Evolutionary conservation across 1,140 invertebrate genomes (phyloP).

Genomic region (Andrena cerasifolii): DNA sequence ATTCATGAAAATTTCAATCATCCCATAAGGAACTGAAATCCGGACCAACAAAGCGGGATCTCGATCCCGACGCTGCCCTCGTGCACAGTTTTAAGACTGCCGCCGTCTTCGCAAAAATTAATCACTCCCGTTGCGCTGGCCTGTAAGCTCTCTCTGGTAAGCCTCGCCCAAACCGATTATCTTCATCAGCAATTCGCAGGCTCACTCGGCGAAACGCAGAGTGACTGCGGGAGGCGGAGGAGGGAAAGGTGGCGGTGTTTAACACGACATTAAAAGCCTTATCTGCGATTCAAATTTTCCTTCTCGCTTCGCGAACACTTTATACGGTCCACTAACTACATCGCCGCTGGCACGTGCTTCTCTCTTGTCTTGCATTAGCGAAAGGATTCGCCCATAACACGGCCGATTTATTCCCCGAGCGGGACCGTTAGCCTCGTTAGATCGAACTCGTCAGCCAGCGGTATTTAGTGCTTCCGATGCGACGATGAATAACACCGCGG

Average conservation of each 20-base stretch:
- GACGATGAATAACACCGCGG: neutral
- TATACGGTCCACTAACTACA: constrained; percentile 27
- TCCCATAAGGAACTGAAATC: too few relatives aligned
- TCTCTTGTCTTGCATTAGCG: constrained; percentile 27
- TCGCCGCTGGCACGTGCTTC: constrained; percentile 26
- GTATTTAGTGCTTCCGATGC: constrained; percentile 15
- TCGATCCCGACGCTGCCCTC: too few relatives aligned
- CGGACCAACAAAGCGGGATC: too few relatives aligned
- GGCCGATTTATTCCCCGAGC: constrained; percentile 24
- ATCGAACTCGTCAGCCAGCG: neutral
- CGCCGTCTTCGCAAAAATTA: too few relatives aligned
- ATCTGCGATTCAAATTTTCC: constrained; percentile 45
- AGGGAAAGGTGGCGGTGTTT: too few relatives aligned
- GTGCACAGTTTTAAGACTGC: too few relatives aligned
- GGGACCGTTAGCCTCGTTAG: constrained; percentile 33
- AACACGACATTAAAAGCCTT: constrained; percentile 33
- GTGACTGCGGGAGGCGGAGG: too few relatives aligned
- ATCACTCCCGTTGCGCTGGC: too few relatives aligned
- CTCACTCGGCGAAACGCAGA: neutral
- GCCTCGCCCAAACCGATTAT: constrained; percentile 12
- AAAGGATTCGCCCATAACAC: constrained; percentile 29
- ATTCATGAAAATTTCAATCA: too few relatives aligned
- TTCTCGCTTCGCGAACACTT: constrained; percentile 1
- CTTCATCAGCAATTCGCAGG: constrained; percentile 4
- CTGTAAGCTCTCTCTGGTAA: too few relatives aligned